Evolutionary conservation across 2,888 invertebrate genomes (phyloP).

Genomic region (Cerastis leucographa): DNA sequence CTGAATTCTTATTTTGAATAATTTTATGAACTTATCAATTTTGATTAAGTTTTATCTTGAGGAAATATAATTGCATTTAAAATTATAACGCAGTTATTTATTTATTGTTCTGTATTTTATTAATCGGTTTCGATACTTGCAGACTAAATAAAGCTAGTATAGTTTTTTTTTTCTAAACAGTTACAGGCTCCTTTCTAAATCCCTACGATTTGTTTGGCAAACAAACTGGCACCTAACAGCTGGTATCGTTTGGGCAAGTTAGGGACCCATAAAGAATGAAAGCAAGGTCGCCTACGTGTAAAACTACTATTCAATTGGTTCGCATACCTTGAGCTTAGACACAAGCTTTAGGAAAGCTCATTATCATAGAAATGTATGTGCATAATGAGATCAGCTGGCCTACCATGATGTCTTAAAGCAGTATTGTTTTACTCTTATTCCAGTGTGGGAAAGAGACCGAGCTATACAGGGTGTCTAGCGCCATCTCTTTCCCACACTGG

Average conservation of each 20-base stretch:
- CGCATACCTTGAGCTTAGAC: constrained; percentile 54
- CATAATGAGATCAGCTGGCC: constrained; percentile 16
- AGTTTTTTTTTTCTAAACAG: not conserved
- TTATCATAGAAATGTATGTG: constrained; percentile 43
- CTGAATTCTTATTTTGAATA: constrained; percentile 3
- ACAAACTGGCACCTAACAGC: constrained; percentile 65
- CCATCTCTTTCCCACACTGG: no score
- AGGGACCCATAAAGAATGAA: constrained; percentile 73
- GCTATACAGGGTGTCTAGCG: no score
- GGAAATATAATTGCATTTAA: constrained; percentile 1
- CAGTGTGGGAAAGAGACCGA: no score
- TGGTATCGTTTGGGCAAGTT: constrained; percentile 72
- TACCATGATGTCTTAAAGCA: no score
- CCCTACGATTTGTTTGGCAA: constrained; percentile 44
- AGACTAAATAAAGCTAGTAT: not conserved
- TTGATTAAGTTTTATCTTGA: constrained; percentile 11
- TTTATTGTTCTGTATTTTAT: not conserved
- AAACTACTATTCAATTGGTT: constrained; percentile 63
- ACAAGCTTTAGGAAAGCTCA: constrained; percentile 51
- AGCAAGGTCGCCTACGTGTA: constrained; percentile 73
- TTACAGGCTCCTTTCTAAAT: not conserved
- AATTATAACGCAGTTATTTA: not conserved
- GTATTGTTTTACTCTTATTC: no score
- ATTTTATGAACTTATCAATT: constrained; percentile 30
- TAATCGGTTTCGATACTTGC: not conserved